These are phyloP conservation scores for Myrmophylax atrothorax DNA, from an alignment of 2,113 vertebrate genomes.

Conservation along the genomic window DNA sequence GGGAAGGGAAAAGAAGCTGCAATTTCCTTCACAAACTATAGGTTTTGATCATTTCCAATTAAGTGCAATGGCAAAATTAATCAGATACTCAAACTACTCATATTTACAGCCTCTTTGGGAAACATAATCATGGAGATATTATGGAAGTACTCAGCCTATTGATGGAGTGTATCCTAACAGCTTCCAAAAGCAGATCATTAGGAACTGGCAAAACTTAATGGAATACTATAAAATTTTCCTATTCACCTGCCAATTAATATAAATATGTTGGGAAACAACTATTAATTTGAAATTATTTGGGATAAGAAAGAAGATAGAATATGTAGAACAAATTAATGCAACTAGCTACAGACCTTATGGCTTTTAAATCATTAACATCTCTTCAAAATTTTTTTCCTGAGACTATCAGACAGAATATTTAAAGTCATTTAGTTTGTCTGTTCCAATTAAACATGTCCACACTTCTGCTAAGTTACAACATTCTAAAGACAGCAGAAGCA, in stretches of 20 bases:
- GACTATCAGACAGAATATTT: not conserved
- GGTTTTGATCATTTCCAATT: not conserved
- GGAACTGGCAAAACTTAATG: not conserved
- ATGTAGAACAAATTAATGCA: not conserved
- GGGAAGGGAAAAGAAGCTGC: not conserved
- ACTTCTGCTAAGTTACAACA: not conserved
- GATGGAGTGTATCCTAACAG: not conserved
- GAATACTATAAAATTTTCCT: not conserved
- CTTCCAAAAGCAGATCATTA: not conserved
- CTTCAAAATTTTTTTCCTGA: not conserved
- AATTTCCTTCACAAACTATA: not conserved
- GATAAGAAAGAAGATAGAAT: not conserved
- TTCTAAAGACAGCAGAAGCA: conserved; percentile 19
- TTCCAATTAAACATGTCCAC: not conserved
- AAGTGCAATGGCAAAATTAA: not conserved
- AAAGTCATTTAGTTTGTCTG: not conserved
- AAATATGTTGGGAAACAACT: not conserved
- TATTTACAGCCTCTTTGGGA: not conserved
- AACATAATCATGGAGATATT: not conserved
- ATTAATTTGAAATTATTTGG: not conserved
- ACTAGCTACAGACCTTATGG: not conserved
- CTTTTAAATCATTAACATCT: not conserved
- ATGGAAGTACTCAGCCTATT: not conserved
- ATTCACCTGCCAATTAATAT: not conserved
- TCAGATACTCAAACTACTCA: not conserved